phyloP scores from a whole-genome alignment of 92 coral and sea anemone species.

The Siderastrea siderea region DNA sequence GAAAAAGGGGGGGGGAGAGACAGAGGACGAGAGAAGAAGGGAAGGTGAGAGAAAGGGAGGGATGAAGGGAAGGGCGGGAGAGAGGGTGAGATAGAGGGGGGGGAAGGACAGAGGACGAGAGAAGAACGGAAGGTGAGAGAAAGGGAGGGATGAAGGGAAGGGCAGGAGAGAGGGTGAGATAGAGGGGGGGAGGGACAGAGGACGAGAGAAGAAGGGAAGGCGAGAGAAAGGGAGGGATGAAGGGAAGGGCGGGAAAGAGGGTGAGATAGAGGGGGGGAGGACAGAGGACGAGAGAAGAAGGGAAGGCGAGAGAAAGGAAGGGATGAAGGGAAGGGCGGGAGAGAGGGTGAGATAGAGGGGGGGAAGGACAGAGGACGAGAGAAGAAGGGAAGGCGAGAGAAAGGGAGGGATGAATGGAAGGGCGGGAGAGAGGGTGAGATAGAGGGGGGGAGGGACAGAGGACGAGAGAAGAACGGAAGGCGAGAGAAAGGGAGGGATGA shows the following conservation, averaged over 20 bases:
- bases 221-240: no score
- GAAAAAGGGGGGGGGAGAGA: no score
- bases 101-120: no score
- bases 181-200: no score
- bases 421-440: background rate
- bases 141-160: no score
- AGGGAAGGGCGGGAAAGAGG: no score
- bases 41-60: background rate
- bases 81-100: no score
- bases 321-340: background rate
- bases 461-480: background rate
- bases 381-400: background rate
- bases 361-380: background rate
- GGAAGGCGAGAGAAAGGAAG: background rate
- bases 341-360: no score
- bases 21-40: background rate
- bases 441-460: background rate
- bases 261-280: no score
- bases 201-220: no score
- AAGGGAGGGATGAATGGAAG: background rate
- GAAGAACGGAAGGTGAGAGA: no score
- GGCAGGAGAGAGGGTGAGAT: no score
- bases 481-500: background rate
- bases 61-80: background rate
- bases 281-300: background rate